Percentiles rank a stretch among this genome's conserved stretches.
phyloP scores from a whole-genome alignment of 2,888 invertebrate species.

The Arge pagana region DNA sequence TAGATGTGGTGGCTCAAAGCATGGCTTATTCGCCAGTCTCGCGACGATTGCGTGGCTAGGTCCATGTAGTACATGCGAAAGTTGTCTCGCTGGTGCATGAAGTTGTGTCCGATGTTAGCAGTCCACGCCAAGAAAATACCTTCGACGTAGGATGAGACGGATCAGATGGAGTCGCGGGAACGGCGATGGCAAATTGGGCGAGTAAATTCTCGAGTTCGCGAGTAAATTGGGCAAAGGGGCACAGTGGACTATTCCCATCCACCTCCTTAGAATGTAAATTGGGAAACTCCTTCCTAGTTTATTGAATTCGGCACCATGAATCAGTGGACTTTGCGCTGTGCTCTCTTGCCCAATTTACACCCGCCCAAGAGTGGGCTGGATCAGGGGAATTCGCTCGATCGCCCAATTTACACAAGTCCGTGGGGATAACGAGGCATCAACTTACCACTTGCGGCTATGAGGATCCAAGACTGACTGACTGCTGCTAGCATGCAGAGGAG shows the following conservation, averaged over 20 bases:
- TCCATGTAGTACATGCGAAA: slow-evolving; percentile 82
- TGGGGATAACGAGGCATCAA: neutral
- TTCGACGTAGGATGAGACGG: slow-evolving; percentile 48
- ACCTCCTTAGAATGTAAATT: too few species aligned
- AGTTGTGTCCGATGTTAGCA: slow-evolving; percentile 73
- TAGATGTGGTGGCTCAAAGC: slow-evolving; percentile 78
- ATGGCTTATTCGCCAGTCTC: slow-evolving; percentile 77
- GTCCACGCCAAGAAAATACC: slow-evolving; percentile 66
- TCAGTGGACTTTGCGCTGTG: too few species aligned
- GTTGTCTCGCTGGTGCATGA: slow-evolving; percentile 75
- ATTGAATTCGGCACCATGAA: too few species aligned
- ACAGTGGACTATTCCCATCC: too few species aligned
- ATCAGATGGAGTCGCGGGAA: slow-evolving; percentile 51
- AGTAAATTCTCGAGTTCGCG: slow-evolving; percentile 52
- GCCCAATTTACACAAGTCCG: slow-evolving; percentile 48
- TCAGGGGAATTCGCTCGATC: too few species aligned
- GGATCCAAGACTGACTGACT: slow-evolving; percentile 34
- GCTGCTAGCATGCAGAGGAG: slow-evolving; percentile 36
- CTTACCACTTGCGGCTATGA: slow-evolving; percentile 51
- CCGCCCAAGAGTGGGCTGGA: too few species aligned
- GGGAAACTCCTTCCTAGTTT: too few species aligned
- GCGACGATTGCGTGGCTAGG: slow-evolving; percentile 68
- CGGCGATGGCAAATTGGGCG: slow-evolving; percentile 53
- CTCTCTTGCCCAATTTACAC: too few species aligned
- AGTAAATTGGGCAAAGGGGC: too few species aligned